phyloP scores from a whole-genome alignment of 2,888 invertebrate species.

The Eucera pruinosa region DNA sequence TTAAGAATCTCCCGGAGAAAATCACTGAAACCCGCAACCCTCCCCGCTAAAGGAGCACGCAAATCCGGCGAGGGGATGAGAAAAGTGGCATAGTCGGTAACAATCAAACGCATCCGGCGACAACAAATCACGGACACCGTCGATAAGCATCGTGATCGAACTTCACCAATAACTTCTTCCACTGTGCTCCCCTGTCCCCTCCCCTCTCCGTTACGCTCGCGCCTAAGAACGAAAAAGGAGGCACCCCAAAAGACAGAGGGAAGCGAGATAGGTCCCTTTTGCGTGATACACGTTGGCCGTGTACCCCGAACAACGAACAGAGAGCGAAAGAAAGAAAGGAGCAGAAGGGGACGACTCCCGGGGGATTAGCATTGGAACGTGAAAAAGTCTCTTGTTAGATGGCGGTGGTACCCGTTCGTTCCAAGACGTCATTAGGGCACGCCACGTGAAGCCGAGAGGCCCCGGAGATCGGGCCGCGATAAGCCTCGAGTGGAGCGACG shows the following conservation, averaged over 20 bases:
- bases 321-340: conserved; percentile 27
- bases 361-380: conserved; percentile 82
- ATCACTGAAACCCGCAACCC: no score
- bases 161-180: conserved; percentile 40
- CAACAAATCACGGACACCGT: conserved; percentile 58
- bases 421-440: conserved; percentile 83
- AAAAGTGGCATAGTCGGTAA: conserved; percentile 8
- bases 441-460: conserved; percentile 80
- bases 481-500: conserved; percentile 60
- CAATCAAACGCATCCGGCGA: conserved; percentile 32
- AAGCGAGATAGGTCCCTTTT: conserved; percentile 6
- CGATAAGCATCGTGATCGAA: conserved; percentile 57
- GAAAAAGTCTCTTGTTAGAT: conserved; percentile 80
- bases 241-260: not conserved
- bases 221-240: conserved; percentile 21
- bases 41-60: no score
- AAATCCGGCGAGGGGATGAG: not conserved
- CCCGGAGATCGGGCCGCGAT: conserved; percentile 75
- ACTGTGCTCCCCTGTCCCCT: no score
- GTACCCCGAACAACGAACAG: conserved; percentile 1
- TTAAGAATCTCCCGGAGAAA: no score
- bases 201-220: not conserved
- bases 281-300: conserved; percentile 16
- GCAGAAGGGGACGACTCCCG: conserved; percentile 57
- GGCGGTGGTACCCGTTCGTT: conserved; percentile 77